Percentiles rank a stretch among this genome's conserved stretches.
phyloP scores from a whole-genome alignment of 2,113 vertebrate genomes.

The Apodemus speciosus region DNA sequence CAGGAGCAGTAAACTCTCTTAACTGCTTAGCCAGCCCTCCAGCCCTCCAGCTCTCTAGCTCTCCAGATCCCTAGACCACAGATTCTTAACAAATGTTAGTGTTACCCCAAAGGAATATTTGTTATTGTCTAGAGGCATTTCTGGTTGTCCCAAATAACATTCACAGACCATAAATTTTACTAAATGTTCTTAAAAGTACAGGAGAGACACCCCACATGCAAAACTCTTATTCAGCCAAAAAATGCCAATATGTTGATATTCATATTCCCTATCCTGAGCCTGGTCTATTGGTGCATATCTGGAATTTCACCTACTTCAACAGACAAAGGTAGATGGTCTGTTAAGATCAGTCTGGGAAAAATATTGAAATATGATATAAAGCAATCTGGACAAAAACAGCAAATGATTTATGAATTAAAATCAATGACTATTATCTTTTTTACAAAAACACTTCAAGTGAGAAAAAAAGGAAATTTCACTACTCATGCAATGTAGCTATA shows the following conservation, averaged over 20 bases:
- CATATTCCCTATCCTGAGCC: background rate
- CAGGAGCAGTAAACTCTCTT: background rate
- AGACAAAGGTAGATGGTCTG: background rate
- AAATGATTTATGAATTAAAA: background rate
- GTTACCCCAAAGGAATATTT: background rate
- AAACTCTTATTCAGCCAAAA: background rate
- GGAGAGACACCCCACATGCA: background rate
- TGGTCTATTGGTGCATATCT: background rate
- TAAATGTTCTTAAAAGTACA: background rate
- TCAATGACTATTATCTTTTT: background rate
- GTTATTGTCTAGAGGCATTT: background rate
- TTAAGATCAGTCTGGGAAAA: background rate
- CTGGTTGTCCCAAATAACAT: background rate
- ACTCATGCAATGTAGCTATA: background rate
- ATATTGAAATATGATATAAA: background rate
- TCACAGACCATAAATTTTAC: background rate
- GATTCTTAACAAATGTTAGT: background rate
- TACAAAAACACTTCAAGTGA: background rate
- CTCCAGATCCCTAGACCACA: background rate
- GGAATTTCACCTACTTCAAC: background rate
- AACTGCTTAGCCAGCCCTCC: background rate
- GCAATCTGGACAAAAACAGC: background rate
- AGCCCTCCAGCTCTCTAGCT: background rate
- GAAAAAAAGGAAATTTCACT: background rate
- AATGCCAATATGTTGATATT: background rate